A percentile compares a stretch with the other conserved stretches of the same genome.
These are phyloP conservation scores for Anthopleura sola DNA, from an alignment of 64 coral and sea anemone genomes.

Conservation along the genomic window DNA sequence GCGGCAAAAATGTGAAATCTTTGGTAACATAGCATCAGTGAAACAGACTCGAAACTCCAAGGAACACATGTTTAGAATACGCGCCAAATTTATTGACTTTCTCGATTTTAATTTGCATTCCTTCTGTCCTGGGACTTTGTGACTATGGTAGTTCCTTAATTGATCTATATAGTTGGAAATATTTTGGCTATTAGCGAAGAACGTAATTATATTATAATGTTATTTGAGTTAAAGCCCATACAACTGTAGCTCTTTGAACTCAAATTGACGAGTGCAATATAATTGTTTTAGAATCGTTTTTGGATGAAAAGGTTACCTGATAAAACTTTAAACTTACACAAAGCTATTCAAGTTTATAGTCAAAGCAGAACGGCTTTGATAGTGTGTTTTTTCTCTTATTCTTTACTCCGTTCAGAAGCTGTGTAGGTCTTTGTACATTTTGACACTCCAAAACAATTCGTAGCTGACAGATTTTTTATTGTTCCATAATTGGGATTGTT, in stretches of 20 bases:
- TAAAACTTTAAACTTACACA: background rate
- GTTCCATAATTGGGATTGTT: background rate
- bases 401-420: background rate
- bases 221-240: background rate
- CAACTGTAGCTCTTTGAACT: background rate
- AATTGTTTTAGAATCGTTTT: background rate
- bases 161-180: background rate
- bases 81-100: background rate
- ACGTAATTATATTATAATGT: background rate
- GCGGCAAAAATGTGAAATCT: background rate
- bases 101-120: background rate
- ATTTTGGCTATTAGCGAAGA: background rate
- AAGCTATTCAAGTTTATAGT: background rate
- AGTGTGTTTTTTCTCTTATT: background rate
- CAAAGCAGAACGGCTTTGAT: background rate
- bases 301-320: background rate
- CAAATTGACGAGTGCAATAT: background rate
- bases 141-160: background rate
- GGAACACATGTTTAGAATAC: background rate
- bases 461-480: conserved; percentile 7
- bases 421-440: background rate
- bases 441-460: background rate
- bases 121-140: background rate
- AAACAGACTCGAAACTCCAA: background rate
- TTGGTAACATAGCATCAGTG: background rate